These are phyloP conservation scores for Periophthalmus magnuspinnatus DNA, from an alignment of 2,797 vertebrate species.

Conservation along the genomic window DNA sequence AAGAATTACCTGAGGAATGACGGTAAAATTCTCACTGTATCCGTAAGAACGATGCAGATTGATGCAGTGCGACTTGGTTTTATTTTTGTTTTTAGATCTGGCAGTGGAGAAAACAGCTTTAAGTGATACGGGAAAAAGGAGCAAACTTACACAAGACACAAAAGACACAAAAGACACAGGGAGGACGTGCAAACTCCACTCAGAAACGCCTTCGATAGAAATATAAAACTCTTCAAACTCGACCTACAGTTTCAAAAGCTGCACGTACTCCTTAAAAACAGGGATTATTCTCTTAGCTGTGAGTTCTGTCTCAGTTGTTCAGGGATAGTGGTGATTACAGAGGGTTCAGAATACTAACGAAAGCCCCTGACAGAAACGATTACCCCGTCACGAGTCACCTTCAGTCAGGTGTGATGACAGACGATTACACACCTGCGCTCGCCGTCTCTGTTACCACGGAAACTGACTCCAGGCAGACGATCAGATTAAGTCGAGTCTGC, in stretches of 20 bases:
- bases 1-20: slow-evolving; percentile 58
- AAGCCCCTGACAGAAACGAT: slow-evolving; percentile 45
- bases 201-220: too few species aligned
- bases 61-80: not conserved
- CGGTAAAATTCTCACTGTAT: slow-evolving; percentile 6
- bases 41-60: not conserved
- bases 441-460: slow-evolving; percentile 27
- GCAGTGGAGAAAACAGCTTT: too few species aligned
- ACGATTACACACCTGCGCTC: slow-evolving; percentile 2
- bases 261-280: too few species aligned
- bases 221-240: too few species aligned
- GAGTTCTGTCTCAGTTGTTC: not conserved
- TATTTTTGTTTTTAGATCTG: not conserved
- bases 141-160: too few species aligned
- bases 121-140: too few species aligned
- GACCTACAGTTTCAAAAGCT: too few species aligned
- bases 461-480: slow-evolving; percentile 17
- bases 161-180: too few species aligned
- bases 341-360: not conserved
- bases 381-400: slow-evolving; percentile 44
- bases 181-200: too few species aligned
- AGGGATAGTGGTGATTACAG: not conserved
- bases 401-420: slow-evolving; percentile 7
- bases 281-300: too few species aligned
- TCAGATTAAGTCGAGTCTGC: slow-evolving; percentile 2